These are phyloP conservation scores for Arctia plantaginis DNA, from an alignment of 2,888 invertebrate species.

Conservation along the genomic window DNA sequence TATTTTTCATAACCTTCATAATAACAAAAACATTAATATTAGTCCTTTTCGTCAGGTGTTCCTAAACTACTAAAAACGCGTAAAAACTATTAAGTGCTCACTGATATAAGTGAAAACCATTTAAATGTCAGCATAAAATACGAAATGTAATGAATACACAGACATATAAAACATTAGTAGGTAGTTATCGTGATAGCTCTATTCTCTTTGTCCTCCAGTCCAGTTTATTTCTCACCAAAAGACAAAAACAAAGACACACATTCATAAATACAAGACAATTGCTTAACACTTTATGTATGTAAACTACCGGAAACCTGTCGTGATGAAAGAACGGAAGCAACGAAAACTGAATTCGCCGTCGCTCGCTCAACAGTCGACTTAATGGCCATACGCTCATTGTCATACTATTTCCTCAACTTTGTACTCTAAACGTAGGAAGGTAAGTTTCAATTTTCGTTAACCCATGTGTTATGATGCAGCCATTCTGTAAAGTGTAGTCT, in stretches of 20 bases:
- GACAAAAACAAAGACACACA: neutral
- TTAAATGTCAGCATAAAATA: neutral
- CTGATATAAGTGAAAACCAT: neutral
- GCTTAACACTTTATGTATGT: slow-evolving; percentile 13
- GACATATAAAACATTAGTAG: neutral
- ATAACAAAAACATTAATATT: too few species aligned
- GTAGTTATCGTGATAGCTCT: neutral
- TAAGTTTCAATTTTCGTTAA: slow-evolving; percentile 14
- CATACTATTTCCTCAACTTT: slow-evolving; percentile 11
- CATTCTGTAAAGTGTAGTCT: slow-evolving; percentile 25
- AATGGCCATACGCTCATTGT: slow-evolving; percentile 50
- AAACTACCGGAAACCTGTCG: slow-evolving; percentile 50
- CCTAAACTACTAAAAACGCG: neutral
- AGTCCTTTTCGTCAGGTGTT: too few species aligned
- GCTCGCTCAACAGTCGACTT: slow-evolving; percentile 37
- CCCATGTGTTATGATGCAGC: slow-evolving; percentile 33
- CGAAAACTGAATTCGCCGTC: slow-evolving; percentile 50
- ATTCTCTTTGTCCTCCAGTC: neutral
- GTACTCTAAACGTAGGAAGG: neutral
- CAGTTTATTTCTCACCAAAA: neutral
- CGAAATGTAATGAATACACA: neutral
- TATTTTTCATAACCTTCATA: neutral
- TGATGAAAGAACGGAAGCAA: slow-evolving; percentile 46
- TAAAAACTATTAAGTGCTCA: neutral
- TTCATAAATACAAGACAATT: slow-evolving; percentile 9